Base-by-base conservation (phyloP, 2,797 vertebrate genomes). In the Ctenosaura bakeri region DNA sequence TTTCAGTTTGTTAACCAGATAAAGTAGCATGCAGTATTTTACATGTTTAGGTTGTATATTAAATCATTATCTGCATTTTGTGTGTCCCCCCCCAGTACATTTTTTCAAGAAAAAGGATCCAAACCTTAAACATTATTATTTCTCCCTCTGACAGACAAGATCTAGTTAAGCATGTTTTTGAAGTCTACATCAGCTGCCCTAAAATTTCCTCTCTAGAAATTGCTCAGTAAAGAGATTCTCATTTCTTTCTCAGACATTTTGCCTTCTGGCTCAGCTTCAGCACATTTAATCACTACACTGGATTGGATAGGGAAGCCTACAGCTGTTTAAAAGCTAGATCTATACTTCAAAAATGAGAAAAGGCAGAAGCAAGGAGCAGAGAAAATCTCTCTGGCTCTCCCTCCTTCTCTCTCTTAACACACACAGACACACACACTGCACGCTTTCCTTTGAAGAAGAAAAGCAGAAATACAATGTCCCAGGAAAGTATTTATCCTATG, bases 161-260 rank as follows among this genome's bases (percentile, higher is more conserved):
- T 71, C 83, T 35, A 91, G 38, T 1, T 5, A 52, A 89, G 35
- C 83, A 83, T 0, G 71, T 78, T 93, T 95, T 88, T 90, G 79
- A 86, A 93, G 89, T 2, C 20, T 73, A 38, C 22, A 92, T 29
- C 93, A 87, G 86, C 22, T 59, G 86, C n/a, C 85, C 20, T 38
- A 71, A 91, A n/a, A 78, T 66, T 85, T 80, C 64, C 54, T 16
- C 26, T 77, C 54, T 81, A 18, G 92, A 93, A 90, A 91, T 1
- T 87, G 3, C 64, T 88, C 78, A 91, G 46, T 89, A 89, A 46
- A 96, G 83, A 88, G 90, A 87, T 86, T 79, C 66, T 91, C 32
- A 79, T 93, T 94, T 9, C 26, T 88, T 93, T 62, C 69, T 91
- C 80, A 93, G 94, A 86, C 7, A 10, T 69, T 88, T 91, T 88